Conservation (phyloP, 2,797 vertebrate genomes). For the Tokudaia muenninki region DNA sequence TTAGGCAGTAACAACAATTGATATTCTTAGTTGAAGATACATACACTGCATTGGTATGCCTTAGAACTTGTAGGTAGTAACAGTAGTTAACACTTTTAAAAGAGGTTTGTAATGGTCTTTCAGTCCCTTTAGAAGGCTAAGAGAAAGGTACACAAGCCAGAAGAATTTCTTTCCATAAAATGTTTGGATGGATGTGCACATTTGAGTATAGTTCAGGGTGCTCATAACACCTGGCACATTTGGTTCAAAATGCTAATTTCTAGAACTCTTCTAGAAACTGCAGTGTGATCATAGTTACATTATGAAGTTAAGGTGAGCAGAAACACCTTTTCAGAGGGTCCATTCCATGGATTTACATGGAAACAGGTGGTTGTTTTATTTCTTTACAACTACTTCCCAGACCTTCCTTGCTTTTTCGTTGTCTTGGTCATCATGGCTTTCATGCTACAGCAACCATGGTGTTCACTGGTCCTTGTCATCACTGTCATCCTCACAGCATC, state of each 20-base stretch:
- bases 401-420: neutral
- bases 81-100: neutral
- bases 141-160: neutral
- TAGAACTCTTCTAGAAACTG: slow-evolving; percentile 12
- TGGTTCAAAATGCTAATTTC: slow-evolving; percentile 40
- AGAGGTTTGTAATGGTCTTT: neutral
- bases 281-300: neutral
- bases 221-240: neutral
- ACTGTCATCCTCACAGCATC: neutral
- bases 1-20: neutral
- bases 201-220: neutral
- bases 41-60: neutral
- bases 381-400: neutral
- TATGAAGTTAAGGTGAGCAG: neutral
- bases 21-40: too few relatives aligned
- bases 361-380: neutral
- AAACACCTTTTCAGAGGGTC: neutral
- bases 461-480: neutral
- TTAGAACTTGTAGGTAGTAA: slow-evolving; percentile 20
- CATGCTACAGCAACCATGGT: neutral
- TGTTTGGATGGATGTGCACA: neutral
- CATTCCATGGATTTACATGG: neutral
- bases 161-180: slow-evolving; percentile 40
- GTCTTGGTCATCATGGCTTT: neutral
- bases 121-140: neutral